phyloP scores from a whole-genome alignment of 2,888 invertebrate genomes.

The Acronicta leporina region DNA sequence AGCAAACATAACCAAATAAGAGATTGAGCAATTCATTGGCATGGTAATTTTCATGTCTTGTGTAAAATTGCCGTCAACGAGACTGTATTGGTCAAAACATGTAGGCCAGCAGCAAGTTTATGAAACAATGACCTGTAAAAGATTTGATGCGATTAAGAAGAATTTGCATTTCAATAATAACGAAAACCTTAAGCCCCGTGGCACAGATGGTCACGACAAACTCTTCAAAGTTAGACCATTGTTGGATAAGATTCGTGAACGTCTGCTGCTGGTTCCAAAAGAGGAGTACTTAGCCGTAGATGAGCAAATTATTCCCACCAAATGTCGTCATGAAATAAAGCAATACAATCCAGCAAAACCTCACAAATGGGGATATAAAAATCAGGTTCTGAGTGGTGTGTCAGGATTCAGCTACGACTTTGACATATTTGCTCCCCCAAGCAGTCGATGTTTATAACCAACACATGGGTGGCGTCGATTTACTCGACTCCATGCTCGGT shows the following conservation, averaged over 20 bases:
- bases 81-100: too few relatives aligned
- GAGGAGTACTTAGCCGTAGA: conserved; percentile 59
- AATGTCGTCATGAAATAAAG: conserved; percentile 38
- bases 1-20: too few relatives aligned
- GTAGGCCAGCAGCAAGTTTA: too few relatives aligned
- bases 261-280: conserved; percentile 55
- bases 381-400: conserved; percentile 66
- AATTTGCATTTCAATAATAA: conserved; percentile 11
- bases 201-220: conserved; percentile 47
- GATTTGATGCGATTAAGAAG: too few relatives aligned
- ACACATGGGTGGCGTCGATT: too few relatives aligned
- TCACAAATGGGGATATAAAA: too few relatives aligned
- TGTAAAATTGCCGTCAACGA: too few relatives aligned
- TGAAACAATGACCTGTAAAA: too few relatives aligned
- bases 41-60: too few relatives aligned
- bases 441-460: too few relatives aligned
- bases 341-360: conserved; percentile 68
- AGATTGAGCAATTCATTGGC: too few relatives aligned
- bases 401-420: conserved; percentile 69
- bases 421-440: conserved; percentile 58
- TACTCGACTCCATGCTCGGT: too few relatives aligned
- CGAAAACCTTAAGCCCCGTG: neutral
- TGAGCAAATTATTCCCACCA: conserved; percentile 67
- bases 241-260: conserved; percentile 37
- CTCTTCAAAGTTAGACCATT: conserved; percentile 59